Evolutionary conservation across 2,888 invertebrate species (phyloP).

Genomic region (Ophioninae sp.): DNA sequence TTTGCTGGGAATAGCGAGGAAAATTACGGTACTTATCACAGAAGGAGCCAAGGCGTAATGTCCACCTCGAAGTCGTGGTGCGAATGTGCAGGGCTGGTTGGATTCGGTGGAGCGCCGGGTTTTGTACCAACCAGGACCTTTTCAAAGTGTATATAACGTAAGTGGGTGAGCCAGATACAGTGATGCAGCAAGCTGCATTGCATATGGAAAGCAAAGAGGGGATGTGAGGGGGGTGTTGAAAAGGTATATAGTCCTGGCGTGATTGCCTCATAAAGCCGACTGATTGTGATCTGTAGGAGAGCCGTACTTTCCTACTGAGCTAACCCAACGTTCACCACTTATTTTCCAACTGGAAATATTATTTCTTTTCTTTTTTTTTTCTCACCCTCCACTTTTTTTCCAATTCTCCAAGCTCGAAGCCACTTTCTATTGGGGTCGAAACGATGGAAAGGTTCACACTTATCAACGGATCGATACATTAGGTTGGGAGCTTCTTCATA

Average conservation of each 20-base stretch:
- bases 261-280: conserved; percentile 72
- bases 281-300: conserved; percentile 70
- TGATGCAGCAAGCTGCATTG: background rate
- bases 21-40: conserved; percentile 68
- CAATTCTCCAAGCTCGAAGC: background rate
- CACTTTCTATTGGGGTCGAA: conserved; percentile 18
- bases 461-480: conserved; percentile 24
- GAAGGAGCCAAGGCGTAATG: conserved; percentile 65
- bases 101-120: conserved; percentile 28
- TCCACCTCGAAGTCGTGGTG: conserved; percentile 60
- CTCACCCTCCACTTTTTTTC: background rate
- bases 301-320: conserved; percentile 50
- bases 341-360: conserved; percentile 55
- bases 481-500: background rate
- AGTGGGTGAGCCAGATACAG: conserved; percentile 9
- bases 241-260: conserved; percentile 64
- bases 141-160: conserved; percentile 29
- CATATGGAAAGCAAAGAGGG: conserved; percentile 4
- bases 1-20: conserved; percentile 65
- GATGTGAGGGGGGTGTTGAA: conserved; percentile 60
- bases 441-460: conserved; percentile 12
- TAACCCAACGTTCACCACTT: conserved; percentile 61
- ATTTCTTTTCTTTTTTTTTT: conserved; percentile 59
- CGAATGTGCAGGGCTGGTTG: conserved; percentile 21
- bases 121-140: conserved; percentile 25